phyloP scores from a whole-genome alignment of 1,140 invertebrate species.

The Dryas iulia region DNA sequence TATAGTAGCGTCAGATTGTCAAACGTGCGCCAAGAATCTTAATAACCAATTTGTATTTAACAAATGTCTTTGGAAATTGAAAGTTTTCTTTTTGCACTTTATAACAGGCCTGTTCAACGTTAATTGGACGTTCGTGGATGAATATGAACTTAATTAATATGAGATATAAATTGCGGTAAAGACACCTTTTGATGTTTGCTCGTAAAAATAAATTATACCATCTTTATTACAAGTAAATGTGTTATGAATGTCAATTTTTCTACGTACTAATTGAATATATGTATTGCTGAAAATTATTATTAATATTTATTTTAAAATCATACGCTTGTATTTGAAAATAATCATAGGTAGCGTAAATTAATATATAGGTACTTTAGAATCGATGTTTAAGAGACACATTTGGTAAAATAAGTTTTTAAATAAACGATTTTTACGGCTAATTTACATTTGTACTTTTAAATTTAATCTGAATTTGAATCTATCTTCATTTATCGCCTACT shows the following conservation, averaged over 20 bases:
- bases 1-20: constrained; percentile 18
- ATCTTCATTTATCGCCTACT: too few species aligned
- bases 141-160: constrained; percentile 26
- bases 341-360: too few species aligned
- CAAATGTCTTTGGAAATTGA: constrained; percentile 48
- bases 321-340: too few species aligned
- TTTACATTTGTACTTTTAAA: too few species aligned
- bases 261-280: not conserved
- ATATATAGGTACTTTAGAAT: too few species aligned
- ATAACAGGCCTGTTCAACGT: constrained; percentile 18
- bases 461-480: too few species aligned
- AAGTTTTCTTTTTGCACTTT: not conserved
- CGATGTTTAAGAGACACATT: too few species aligned
- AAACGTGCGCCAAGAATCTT: constrained; percentile 59
- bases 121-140: constrained; percentile 55
- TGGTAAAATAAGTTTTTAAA: too few species aligned
- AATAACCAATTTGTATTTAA: constrained; percentile 74
- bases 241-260: not conserved
- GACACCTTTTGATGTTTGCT: constrained; percentile 9
- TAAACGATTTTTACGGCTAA: too few species aligned
- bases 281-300: not conserved
- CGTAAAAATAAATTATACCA: constrained; percentile 11
- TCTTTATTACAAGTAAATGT: not conserved
- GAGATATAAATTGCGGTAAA: constrained; percentile 20
- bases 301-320: not conserved